A percentile compares a stretch with the other conserved stretches of the same genome.
These are phyloP conservation scores for Cephus spinipes DNA, from an alignment of 2,888 invertebrate genomes.

Conservation along the genomic window DNA sequence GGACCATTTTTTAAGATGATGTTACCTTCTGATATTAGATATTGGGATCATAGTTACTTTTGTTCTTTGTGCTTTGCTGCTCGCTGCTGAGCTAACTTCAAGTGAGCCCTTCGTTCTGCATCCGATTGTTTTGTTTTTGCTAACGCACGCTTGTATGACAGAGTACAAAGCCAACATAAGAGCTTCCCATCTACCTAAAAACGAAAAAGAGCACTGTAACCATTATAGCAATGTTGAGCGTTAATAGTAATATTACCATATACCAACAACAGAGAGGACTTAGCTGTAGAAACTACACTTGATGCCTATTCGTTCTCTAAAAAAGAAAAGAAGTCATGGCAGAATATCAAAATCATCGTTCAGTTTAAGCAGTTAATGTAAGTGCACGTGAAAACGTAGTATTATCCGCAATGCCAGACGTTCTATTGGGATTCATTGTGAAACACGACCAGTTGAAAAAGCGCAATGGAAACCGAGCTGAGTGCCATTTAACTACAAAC, in stretches of 20 bases:
- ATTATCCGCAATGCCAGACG: conserved; percentile 4
- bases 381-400: conserved; percentile 1
- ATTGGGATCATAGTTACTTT: conserved; percentile 65
- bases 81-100: conserved; percentile 70
- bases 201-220: background rate
- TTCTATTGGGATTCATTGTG: background rate
- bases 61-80: conserved; percentile 70
- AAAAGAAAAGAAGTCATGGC: conserved; percentile 33
- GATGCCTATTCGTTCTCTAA: conserved; percentile 35
- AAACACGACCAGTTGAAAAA: background rate
- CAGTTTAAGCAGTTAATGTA: background rate
- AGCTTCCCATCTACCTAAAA: conserved; percentile 93
- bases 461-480: background rate
- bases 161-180: conserved; percentile 94
- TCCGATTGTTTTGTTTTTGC: conserved; percentile 90
- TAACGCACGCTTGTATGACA: conserved; percentile 91
- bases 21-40: conserved; percentile 32
- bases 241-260: conserved; percentile 26
- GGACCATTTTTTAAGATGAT: conserved; percentile 25
- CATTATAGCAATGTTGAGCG: conserved; percentile 9
- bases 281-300: conserved; percentile 30
- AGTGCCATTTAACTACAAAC: background rate
- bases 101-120: conserved; percentile 74
- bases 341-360: background rate
- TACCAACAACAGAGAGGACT: conserved; percentile 28